Conservation (phyloP, 2,113 vertebrate genomes). For the Pelodiscus sinensis region DNA sequence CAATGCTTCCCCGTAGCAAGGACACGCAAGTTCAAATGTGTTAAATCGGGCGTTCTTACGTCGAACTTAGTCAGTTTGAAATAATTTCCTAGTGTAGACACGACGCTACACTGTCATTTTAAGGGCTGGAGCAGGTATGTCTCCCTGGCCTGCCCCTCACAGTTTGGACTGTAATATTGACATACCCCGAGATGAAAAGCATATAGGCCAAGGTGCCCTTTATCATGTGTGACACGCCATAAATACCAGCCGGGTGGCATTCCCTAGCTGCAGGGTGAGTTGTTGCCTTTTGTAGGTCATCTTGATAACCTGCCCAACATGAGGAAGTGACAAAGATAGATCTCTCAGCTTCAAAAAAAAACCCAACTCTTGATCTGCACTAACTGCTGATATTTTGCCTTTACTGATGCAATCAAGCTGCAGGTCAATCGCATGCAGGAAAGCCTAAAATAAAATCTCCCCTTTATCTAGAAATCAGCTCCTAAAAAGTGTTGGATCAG, state of each 20-base stretch:
- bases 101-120: too few species aligned
- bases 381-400: conserved; percentile 34
- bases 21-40: too few species aligned
- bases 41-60: too few species aligned
- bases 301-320: conserved; percentile 68
- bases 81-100: too few species aligned
- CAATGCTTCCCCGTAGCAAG: too few species aligned
- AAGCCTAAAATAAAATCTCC: conserved; percentile 60
- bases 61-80: too few species aligned
- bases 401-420: conserved; percentile 64
- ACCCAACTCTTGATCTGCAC: conserved; percentile 43
- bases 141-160: not conserved
- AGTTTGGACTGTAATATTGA: not conserved
- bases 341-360: conserved; percentile 5
- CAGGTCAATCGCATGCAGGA: conserved; percentile 47
- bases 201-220: conserved; percentile 58
- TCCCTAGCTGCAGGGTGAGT: not conserved
- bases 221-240: conserved; percentile 44
- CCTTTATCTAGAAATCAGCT: conserved; percentile 67
- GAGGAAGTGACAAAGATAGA: conserved; percentile 72
- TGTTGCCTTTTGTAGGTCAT: conserved; percentile 67
- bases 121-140: not conserved
- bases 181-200: not conserved
- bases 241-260: conserved; percentile 47
- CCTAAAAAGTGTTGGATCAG: conserved; percentile 49